Evolutionary conservation across 2,888 invertebrate genomes (phyloP), one percentile per base, ranked within the genome.

Genomic region (Molorchus minor): DNA sequence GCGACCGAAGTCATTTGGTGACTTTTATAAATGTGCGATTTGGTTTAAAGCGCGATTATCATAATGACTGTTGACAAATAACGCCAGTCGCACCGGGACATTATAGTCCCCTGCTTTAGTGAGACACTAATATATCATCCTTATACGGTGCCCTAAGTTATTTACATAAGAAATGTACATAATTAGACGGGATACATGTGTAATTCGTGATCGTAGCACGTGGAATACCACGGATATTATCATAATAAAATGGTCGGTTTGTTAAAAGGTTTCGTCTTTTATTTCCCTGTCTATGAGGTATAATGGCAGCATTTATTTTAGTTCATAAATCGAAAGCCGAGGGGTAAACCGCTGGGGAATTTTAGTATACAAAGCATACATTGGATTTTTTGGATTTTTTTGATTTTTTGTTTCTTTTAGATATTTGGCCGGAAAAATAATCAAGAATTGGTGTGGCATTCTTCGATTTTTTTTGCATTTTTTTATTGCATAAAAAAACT

Each of bases 161-260:
- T 65, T 65, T 65, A 65, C 65, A 65, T 65, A 61, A 62, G 56
- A 65, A 65, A 65, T 65, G 65, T 65, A 65, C 62, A 65, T 65
- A 65, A 65, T 65, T 65, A 65, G 58, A 56, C 19, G 49, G 58
- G 54, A 36, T 62, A 65, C 65, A 62, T 65, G 62, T 65, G 65
- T 65, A 62, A 55, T 58, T 41, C 61, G 57, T 46, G 56, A 49
- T 56, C 47, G 29, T 53, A 57, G 60, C 62, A 56, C 61, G 60
- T 62, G 62, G 62, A 58, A 51, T 57, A 57, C 38, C 51, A 45
- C 19, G 38, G 29, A 38, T 36, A 51, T 44, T 51, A 52, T 52
- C 52, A 41, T 52, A 33, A 10, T 33, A 33, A 33, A 33, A 33
- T 7, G 33, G 33, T 33, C 3, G 33, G 33, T n/a, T n/a, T n/a